phyloP scores from a whole-genome alignment of 2,888 invertebrate genomes.

The Chymomyza caudatula region DNA sequence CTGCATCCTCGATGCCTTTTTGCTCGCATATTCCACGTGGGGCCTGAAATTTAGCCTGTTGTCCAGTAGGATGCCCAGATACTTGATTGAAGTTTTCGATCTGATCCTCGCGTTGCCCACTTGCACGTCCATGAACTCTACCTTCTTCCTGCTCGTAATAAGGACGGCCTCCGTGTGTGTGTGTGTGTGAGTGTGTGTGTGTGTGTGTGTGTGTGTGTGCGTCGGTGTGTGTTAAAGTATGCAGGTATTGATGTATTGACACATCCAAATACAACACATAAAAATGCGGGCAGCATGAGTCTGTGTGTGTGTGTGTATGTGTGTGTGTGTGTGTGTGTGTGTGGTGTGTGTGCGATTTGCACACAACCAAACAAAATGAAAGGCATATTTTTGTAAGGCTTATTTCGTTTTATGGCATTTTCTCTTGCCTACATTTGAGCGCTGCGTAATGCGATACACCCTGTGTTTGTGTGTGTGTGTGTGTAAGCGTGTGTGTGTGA shows the following conservation, averaged over 20 bases:
- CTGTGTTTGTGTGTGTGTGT: not conserved
- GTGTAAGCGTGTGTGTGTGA: constrained; percentile 11
- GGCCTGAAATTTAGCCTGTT: too few relatives aligned
- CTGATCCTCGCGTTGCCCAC: too few relatives aligned
- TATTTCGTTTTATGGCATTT: constrained; percentile 58
- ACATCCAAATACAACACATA: constrained; percentile 39
- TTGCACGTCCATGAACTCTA: too few relatives aligned
- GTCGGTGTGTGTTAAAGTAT: too few relatives aligned
- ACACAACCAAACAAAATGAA: constrained; percentile 39
- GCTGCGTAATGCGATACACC: constrained; percentile 32
- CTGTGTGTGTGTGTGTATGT: constrained; percentile 1
- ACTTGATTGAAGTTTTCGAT: too few relatives aligned
- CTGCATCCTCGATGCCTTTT: too few relatives aligned
- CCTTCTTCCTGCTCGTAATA: too few relatives aligned
- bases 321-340: constrained; percentile 14
- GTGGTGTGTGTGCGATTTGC: not conserved
- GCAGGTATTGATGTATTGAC: constrained; percentile 49
- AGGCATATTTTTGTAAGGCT: constrained; percentile 38
- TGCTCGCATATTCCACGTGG: too few relatives aligned
- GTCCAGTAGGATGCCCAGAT: too few relatives aligned
- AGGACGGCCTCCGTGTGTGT: too few relatives aligned
- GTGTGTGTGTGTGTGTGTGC: too few relatives aligned
- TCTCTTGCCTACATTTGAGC: constrained; percentile 41
- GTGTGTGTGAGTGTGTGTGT: too few relatives aligned
- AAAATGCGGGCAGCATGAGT: not conserved